Percentiles rank a stretch among this genome's conserved stretches.
Conservation (phyloP, 23 tunicate species). For the Phallusia fumigata region DNA sequence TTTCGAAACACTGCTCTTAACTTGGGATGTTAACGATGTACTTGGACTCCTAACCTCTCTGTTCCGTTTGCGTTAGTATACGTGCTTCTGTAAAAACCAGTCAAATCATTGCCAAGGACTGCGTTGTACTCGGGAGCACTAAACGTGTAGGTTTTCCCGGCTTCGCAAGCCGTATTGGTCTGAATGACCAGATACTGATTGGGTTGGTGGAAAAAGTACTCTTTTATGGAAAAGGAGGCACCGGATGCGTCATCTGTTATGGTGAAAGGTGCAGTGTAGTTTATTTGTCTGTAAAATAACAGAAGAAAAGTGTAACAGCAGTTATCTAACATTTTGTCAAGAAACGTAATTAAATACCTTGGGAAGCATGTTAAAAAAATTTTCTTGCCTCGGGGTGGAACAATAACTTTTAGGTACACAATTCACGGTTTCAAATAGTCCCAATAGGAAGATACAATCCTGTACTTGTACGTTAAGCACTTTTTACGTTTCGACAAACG, state of each 20-base stretch:
- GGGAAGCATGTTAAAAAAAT: not conserved
- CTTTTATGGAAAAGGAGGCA: constrained; percentile 1
- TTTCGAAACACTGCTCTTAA: too few relatives aligned
- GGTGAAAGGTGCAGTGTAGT: constrained; percentile 10
- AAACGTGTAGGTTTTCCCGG: constrained; percentile 37
- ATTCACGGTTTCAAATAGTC: too few relatives aligned
- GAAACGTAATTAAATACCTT: not conserved
- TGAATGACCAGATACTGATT: constrained; percentile 59
- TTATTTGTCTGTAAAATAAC: constrained; percentile 28
- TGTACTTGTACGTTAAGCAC: too few relatives aligned
- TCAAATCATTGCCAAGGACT: constrained; percentile 61
- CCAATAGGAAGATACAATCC: too few relatives aligned
- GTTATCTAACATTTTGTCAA: too few relatives aligned
- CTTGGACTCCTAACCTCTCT: constrained; percentile 24
- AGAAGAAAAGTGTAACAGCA: too few relatives aligned
- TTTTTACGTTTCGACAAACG: too few relatives aligned
- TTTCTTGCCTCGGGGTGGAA: too few relatives aligned
- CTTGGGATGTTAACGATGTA: too few relatives aligned
- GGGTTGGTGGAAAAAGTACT: constrained; percentile 6
- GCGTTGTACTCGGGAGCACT: constrained; percentile 24
- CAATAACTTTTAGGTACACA: too few relatives aligned
- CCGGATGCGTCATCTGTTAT: constrained; percentile 19
- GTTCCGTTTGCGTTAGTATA: constrained; percentile 56
- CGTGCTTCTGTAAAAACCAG: constrained; percentile 75
- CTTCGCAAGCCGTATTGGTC: constrained; percentile 37